Evolutionary conservation across 1,140 invertebrate genomes (phyloP), one percentile per base, ranked within the genome.

Genomic region (Halyomorpha halys): DNA sequence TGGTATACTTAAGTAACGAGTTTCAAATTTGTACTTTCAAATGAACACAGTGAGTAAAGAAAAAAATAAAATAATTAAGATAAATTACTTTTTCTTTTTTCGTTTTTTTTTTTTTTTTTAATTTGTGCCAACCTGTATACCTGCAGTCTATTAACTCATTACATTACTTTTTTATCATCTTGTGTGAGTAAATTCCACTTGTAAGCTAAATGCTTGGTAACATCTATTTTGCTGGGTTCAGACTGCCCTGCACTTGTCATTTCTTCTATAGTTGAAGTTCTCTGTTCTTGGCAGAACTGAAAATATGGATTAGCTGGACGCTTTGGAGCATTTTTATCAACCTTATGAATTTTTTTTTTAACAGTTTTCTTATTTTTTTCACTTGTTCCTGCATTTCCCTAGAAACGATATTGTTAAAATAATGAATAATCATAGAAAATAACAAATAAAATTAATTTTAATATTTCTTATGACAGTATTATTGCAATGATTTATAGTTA

Each of bases 221-320:
- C 76, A 73, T 87, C 86, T 73, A 86, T 85, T 73, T 87, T 87
- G 11, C 81, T 81, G 1, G 83, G 83, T 71, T 87, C 85, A 19
- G 80, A 77, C 70, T 82, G 79, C 44, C 85, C 84, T 60, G 82
- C 80, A 66, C 72, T 75, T 53, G 76, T 68, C 49, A 70, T 73
- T 71, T 69, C 81, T 73, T 70, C 85, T 25, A 86, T 81, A n/a
- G 87, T 78, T 27, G 86, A 74, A 44, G 77, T 84, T 67, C 86
- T 77, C 73, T 88, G 85, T 70, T 88, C 86, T 75, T 88, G 85
- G 70, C 86, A 87, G 74, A 87, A 89, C 75, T 87, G 85, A 68
- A 89, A 87, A 73, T 88, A 88, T 60, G 86, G 85, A 81, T 88
- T 88, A 44, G 84, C 86, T 0, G 86, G 85, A 67, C 86, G 79